These are phyloP conservation scores for Drosophila willistoni DNA, from an alignment of 1,140 invertebrate genomes.

Conservation along the genomic window DNA sequence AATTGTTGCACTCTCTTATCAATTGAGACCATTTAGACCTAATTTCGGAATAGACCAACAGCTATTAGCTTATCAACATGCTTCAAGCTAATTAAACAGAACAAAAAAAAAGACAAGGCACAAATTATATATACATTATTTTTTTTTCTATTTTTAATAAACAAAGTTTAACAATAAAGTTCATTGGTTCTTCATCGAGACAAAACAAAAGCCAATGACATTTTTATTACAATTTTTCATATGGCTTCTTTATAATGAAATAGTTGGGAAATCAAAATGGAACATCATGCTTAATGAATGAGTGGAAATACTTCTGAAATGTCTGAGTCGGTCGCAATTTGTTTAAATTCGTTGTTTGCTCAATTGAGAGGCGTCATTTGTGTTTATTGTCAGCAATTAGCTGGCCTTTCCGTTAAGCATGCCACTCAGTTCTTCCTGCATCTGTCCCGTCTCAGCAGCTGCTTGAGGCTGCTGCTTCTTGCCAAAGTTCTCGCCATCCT, in stretches of 20 bases:
- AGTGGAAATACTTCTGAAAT: slow-evolving; percentile 35
- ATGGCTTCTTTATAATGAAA: slow-evolving; percentile 36
- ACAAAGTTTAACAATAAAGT: slow-evolving; percentile 22
- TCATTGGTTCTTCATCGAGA: slow-evolving; percentile 14
- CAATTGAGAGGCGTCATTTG: slow-evolving; percentile 30
- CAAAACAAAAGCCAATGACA: background rate
- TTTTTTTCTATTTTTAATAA: background rate
- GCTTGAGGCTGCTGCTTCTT: slow-evolving; percentile 39
- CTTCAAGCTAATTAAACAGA: slow-evolving; percentile 11
- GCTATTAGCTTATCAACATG: slow-evolving; percentile 37
- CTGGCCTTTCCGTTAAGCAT: slow-evolving; percentile 18
- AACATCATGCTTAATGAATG: slow-evolving; percentile 29
- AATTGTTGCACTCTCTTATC: slow-evolving; percentile 48
- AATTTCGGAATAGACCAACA: slow-evolving; percentile 36
- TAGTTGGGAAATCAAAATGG: slow-evolving; percentile 31
- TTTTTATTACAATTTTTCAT: slow-evolving; percentile 7
- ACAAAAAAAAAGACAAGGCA: background rate
- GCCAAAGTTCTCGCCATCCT: slow-evolving; percentile 89
- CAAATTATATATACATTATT: background rate
- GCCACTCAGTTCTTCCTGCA: background rate
- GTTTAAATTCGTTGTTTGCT: slow-evolving; percentile 59
- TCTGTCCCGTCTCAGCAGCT: background rate
- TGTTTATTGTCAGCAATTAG: slow-evolving; percentile 21
- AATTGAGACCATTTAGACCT: slow-evolving; percentile 47
- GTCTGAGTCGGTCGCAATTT: slow-evolving; percentile 53